phyloP scores from a whole-genome alignment of 2,113 vertebrate genomes.

The Dryoscopus gambensis region DNA sequence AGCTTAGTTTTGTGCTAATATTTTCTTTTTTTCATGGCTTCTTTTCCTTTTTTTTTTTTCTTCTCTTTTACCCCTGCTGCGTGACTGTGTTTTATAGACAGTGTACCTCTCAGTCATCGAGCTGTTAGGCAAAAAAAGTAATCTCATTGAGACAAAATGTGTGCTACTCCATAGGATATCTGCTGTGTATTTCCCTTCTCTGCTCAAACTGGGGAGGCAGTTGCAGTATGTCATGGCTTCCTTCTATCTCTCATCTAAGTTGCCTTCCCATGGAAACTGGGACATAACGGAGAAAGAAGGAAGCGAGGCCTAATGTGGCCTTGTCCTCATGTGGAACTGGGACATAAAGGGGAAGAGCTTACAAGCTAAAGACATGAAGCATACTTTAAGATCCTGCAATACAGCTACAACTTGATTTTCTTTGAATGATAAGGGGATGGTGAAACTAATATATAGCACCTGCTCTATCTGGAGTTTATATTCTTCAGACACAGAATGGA shows the following conservation, averaged over 20 bases:
- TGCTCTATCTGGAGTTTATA: not conserved
- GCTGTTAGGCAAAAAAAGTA: not conserved
- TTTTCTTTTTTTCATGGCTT: not conserved
- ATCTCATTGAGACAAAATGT: not conserved
- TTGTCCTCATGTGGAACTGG: not conserved
- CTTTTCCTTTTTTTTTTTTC: not conserved
- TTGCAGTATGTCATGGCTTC: not conserved
- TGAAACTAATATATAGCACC: not conserved
- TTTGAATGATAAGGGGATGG: not conserved
- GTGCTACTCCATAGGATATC: not conserved
- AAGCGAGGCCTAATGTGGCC: not conserved
- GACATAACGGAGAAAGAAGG: not conserved
- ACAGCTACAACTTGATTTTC: not conserved
- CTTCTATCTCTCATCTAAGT: not conserved
- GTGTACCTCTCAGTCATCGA: not conserved
- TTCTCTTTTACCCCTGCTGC: not conserved
- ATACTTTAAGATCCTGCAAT: not conserved
- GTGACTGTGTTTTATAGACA: not conserved
- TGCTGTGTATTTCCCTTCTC: not conserved
- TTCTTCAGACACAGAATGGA: not conserved
- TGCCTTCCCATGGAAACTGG: not conserved
- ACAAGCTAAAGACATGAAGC: not conserved
- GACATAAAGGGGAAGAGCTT: not conserved
- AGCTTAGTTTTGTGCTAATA: not conserved
- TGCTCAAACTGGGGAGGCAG: not conserved